Evolutionary conservation across 1,140 invertebrate species (phyloP), one percentile per base, ranked within the genome.

Genomic region (Penaeus vannamei): DNA sequence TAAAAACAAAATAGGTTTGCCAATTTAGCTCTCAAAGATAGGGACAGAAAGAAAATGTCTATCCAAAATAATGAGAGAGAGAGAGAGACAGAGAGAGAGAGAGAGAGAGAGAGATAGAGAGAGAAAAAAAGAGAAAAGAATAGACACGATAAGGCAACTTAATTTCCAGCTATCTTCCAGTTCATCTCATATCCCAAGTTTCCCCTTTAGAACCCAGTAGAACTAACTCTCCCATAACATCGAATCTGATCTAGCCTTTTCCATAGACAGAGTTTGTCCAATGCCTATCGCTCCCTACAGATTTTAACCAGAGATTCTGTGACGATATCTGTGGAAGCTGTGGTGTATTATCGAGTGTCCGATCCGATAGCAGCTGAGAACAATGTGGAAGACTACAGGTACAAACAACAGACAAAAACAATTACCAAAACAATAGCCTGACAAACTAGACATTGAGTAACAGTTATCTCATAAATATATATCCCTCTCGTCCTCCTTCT

Each of bases 371-470:
- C 94, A 36, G 95, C 95, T n/a, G 94, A 95, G 69, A 95, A 95
- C 87, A 95, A 95, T 92, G 94, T 95, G 29, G 94, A 95, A 91
- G 94, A 95, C 91, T 95, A 93, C 93, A 94, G 94, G 93, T 94
- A 90, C 59, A 53, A 53, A 12, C 46, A 53, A 10, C 46, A 14
- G 46, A 53, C 46, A 53, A 14, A 53, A 53, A 53, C 46, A 53
- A 53, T 53, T 53, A 53, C 46, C 46, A 53, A 53, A 53, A 53
- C 46, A 53, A 53, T 12, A 53, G 46, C 46, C 46, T 53, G 46
- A 53, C 46, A 53, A 8, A 12, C 0, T 53, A 53, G 46, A 53
- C 46, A 53, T 53, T 53, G 46, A 53, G 46, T 53, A 53, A 53
- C 46, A 53, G 10, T 53, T 53, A 53, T 53, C 46, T 53, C 46